phyloP scores from a whole-genome alignment of 2,888 invertebrate genomes.

The Mythimna pallens region DNA sequence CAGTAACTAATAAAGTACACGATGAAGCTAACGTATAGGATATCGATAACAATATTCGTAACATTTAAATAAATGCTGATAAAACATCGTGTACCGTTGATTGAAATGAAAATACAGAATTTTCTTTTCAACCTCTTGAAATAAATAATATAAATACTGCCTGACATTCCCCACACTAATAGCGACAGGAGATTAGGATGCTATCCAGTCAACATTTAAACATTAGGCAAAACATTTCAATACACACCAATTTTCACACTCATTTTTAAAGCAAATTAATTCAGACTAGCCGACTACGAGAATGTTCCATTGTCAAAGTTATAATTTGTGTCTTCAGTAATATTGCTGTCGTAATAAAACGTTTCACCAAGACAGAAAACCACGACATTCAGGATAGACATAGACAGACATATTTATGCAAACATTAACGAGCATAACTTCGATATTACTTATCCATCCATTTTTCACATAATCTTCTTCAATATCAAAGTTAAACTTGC shows the following conservation, averaged over 20 bases:
- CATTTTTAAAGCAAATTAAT: slow-evolving; percentile 68
- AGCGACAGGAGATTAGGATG: slow-evolving; percentile 89
- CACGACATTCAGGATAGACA: slow-evolving; percentile 83
- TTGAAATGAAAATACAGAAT: slow-evolving; percentile 70
- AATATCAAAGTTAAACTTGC: slow-evolving; percentile 56
- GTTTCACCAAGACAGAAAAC: slow-evolving; percentile 76
- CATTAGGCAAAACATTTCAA: slow-evolving; percentile 75
- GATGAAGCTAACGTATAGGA: slow-evolving; percentile 20
- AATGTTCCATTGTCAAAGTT: not conserved
- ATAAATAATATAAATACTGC: slow-evolving; percentile 74
- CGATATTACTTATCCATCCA: slow-evolving; percentile 4
- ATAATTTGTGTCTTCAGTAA: not conserved
- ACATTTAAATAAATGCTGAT: not conserved
- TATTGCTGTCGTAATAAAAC: slow-evolving; percentile 65
- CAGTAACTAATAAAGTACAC: slow-evolving; percentile 50
- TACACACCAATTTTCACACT: slow-evolving; percentile 36
- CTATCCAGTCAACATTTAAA: slow-evolving; percentile 83
- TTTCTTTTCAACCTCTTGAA: slow-evolving; percentile 68
- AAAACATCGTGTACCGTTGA: slow-evolving; percentile 66
- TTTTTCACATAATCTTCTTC: slow-evolving; percentile 1
- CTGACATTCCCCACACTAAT: slow-evolving; percentile 85
- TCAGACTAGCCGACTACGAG: too few species aligned
- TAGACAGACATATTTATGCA: slow-evolving; percentile 71
- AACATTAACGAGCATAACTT: slow-evolving; percentile 71
- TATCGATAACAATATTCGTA: not conserved